Conservation (phyloP, 2,797 vertebrate species). For the Gambelia wislizenii region DNA sequence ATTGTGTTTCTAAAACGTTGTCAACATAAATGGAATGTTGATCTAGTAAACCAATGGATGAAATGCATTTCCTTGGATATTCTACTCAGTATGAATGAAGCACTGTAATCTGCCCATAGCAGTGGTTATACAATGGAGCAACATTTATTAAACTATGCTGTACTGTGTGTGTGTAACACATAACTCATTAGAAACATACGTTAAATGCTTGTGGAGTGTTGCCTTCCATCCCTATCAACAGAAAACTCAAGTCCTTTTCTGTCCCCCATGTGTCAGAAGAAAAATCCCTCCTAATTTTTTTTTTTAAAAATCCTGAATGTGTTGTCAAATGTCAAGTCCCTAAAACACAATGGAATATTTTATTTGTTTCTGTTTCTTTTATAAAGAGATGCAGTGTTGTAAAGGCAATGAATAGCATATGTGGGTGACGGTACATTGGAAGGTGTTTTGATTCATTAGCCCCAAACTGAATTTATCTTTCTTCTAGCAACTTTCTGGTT, state of each 20-base stretch:
- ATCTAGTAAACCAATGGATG: neutral
- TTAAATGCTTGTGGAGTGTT: neutral
- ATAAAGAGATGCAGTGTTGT: neutral
- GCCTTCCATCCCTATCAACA: neutral
- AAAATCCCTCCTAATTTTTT: neutral
- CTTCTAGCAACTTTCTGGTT: slow-evolving; percentile 38
- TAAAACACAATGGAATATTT: neutral
- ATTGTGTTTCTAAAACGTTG: neutral
- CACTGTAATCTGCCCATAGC: neutral
- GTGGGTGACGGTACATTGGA: neutral
- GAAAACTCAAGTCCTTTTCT: neutral
- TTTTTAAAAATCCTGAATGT: neutral
- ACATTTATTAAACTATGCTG: neutral
- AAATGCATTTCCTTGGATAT: slow-evolving; percentile 11
- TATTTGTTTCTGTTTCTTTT: neutral
- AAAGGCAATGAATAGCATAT: slow-evolving; percentile 13
- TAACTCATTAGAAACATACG: neutral
- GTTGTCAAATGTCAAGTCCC: neutral
- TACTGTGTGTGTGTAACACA: neutral
- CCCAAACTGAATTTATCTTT: slow-evolving; percentile 49
- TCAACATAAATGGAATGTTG: neutral
- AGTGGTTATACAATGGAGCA: neutral
- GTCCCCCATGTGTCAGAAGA: neutral
- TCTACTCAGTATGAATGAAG: neutral
- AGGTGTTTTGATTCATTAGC: neutral